Percentiles rank a stretch among this genome's conserved stretches.
These are phyloP conservation scores for Seriola rivoliana DNA, from an alignment of 2,113 vertebrate genomes.

Conservation along the genomic window DNA sequence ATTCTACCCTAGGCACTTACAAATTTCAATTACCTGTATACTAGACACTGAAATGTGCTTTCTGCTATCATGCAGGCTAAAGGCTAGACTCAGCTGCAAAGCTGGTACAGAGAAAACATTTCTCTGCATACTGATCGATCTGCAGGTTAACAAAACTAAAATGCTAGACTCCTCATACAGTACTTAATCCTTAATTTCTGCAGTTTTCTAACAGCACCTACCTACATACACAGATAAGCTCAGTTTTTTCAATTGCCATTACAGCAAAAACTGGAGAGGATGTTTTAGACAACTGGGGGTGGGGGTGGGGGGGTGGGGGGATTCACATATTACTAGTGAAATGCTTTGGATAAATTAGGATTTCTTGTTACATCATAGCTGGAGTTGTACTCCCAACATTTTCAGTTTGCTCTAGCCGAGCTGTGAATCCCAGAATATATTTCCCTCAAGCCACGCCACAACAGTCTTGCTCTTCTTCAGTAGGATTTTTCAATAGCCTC, in stretches of 20 bases:
- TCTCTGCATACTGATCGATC: conserved; percentile 11
- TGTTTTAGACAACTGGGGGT: background rate
- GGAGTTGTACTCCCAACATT: conserved; percentile 6
- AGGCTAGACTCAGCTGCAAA: conserved; percentile 46
- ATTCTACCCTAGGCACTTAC: conserved; percentile 46
- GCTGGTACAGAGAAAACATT: conserved; percentile 37
- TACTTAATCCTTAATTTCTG: background rate
- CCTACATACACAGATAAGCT: background rate
- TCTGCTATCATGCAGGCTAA: conserved; percentile 53
- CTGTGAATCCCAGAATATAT: conserved; percentile 39
- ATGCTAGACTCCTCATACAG: background rate
- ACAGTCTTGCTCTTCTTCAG: conserved; percentile 47
- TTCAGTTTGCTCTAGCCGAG: conserved; percentile 19
- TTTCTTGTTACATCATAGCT: conserved; percentile 16
- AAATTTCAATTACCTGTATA: conserved; percentile 72
- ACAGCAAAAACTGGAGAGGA: background rate
- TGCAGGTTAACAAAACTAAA: conserved; percentile 16
- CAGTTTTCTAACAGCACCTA: background rate
- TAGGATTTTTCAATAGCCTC: conserved; percentile 43
- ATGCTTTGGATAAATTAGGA: conserved; percentile 12
- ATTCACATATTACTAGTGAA: conserved; percentile 4
- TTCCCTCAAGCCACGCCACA: conserved; percentile 45
- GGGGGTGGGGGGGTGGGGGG: background rate
- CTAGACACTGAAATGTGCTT: conserved; percentile 68
- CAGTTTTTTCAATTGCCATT: background rate